These are phyloP conservation scores for Drosophila demipolita DNA, from an alignment of 2,888 invertebrate genomes.

Conservation along the genomic window DNA sequence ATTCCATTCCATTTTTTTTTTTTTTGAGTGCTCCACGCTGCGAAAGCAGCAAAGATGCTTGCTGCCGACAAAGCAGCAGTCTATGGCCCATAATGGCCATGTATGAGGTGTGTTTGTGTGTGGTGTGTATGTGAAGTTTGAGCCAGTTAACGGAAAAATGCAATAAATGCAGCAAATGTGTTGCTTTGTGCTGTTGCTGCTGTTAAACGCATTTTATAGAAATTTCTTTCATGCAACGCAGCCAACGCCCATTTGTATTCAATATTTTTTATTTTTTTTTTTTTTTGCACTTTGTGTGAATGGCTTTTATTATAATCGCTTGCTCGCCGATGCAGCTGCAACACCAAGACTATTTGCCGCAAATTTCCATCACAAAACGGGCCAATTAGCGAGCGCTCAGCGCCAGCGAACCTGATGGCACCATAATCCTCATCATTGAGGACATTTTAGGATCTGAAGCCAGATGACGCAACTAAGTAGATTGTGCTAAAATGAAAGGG, in stretches of 20 bases:
- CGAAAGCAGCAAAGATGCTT: constrained; percentile 21
- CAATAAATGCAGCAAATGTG: constrained; percentile 63
- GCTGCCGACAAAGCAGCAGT: constrained; percentile 43
- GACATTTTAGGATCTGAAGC: constrained; percentile 15
- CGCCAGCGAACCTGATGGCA: constrained; percentile 68
- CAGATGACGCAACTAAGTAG: constrained; percentile 18
- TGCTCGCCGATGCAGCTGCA: constrained; percentile 27
- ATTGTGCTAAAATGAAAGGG: not conserved
- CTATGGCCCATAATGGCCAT: constrained; percentile 35
- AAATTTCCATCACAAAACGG: constrained; percentile 75
- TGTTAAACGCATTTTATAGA: constrained; percentile 79
- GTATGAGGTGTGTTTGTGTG: constrained; percentile 11
- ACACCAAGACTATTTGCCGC: constrained; percentile 43
- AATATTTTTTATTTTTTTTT: constrained; percentile 18
- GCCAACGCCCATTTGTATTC: constrained; percentile 58
- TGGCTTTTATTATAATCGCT: constrained; percentile 63
- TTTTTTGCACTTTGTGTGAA: constrained; percentile 48
- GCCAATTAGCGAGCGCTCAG: constrained; percentile 73
- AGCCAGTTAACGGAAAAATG: constrained; percentile 71
- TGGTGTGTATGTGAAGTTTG: constrained; percentile 28
- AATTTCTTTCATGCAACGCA: constrained; percentile 53
- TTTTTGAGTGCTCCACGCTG: constrained; percentile 9
- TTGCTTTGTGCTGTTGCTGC: constrained; percentile 57
- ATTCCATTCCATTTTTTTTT: not conserved
- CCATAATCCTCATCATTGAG: constrained; percentile 46